Percentiles rank a stretch among this genome's conserved stretches.
Conservation (phyloP, 2,113 vertebrate genomes). For the Lagopus leucura region DNA sequence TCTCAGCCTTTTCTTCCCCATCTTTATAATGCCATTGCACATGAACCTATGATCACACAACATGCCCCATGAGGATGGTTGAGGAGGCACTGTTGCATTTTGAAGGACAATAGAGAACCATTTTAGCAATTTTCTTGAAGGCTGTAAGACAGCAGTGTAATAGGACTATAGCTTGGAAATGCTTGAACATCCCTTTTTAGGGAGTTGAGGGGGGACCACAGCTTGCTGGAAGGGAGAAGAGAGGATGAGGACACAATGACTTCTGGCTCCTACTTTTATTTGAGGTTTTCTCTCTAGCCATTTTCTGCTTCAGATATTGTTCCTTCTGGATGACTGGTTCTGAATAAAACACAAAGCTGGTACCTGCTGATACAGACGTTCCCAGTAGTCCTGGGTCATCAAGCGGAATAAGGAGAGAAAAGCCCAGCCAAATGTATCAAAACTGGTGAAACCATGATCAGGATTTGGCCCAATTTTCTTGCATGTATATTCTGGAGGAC, state of each 20-base stretch:
- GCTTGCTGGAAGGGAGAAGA: background rate
- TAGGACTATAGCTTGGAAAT: background rate
- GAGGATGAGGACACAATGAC: accelerated
- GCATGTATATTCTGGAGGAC: conserved; percentile 84
- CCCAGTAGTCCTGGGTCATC: conserved; percentile 97
- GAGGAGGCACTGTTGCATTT: background rate
- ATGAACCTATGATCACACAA: accelerated
- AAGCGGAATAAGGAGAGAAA: conserved; percentile 93
- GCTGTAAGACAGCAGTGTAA: background rate
- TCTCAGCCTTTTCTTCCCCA: background rate
- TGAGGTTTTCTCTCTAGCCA: background rate
- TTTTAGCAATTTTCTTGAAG: background rate
- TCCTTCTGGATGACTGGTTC: background rate
- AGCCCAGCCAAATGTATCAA: conserved; percentile 93
- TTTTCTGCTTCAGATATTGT: background rate
- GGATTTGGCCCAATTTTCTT: conserved; percentile 85
- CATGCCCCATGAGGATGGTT: accelerated
- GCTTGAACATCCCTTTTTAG: background rate
- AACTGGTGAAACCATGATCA: conserved; percentile 93
- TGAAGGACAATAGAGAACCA: background rate
- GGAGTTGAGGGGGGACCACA: background rate
- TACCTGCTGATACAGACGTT: conserved; percentile 97
- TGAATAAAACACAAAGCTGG: background rate
- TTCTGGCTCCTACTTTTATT: background rate
- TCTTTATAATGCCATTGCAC: accelerated